Conservation (phyloP, 2,797 vertebrate species). For the Micromesistius poutassou region DNA sequence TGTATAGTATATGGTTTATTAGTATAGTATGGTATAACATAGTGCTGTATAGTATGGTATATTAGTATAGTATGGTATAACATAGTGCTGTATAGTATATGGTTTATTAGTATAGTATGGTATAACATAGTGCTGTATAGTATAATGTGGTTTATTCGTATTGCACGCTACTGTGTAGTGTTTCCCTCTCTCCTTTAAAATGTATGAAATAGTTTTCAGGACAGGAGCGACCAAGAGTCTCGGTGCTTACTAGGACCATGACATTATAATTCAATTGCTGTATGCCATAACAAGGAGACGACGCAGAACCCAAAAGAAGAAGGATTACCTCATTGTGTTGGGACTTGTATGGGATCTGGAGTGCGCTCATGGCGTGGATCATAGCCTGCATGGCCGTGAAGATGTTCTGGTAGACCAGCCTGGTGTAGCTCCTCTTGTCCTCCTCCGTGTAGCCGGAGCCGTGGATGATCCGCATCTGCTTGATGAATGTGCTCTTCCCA, state of each 20-base stretch:
- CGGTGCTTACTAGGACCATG: too few relatives aligned
- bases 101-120: too few relatives aligned
- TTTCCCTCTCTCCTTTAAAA: conserved; percentile 8
- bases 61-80: neutral
- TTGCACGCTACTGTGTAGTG: neutral
- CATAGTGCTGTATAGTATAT: too few relatives aligned
- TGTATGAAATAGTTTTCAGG: conserved; percentile 30
- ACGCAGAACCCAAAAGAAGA: conserved; percentile 47
- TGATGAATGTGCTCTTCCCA: conserved; percentile 97
- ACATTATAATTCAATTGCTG: too few relatives aligned
- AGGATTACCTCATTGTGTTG: conserved; percentile 85
- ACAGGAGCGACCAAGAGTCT: conserved; percentile 21
- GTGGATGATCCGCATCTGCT: conserved; percentile 98
- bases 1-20: too few relatives aligned
- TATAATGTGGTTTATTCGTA: too few relatives aligned
- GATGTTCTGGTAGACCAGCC: conserved; percentile 94
- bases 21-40: neutral
- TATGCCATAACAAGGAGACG: conserved; percentile 25
- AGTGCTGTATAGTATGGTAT: neutral
- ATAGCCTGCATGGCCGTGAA: conserved; percentile 95
- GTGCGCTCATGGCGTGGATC: conserved; percentile 89
- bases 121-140: too few relatives aligned
- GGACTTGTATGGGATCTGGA: conserved; percentile 90
- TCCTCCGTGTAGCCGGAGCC: conserved; percentile 94
- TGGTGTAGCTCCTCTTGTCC: conserved; percentile 88